phyloP scores from a whole-genome alignment of 2,113 vertebrate species.

The Cinclus mexicanus region DNA sequence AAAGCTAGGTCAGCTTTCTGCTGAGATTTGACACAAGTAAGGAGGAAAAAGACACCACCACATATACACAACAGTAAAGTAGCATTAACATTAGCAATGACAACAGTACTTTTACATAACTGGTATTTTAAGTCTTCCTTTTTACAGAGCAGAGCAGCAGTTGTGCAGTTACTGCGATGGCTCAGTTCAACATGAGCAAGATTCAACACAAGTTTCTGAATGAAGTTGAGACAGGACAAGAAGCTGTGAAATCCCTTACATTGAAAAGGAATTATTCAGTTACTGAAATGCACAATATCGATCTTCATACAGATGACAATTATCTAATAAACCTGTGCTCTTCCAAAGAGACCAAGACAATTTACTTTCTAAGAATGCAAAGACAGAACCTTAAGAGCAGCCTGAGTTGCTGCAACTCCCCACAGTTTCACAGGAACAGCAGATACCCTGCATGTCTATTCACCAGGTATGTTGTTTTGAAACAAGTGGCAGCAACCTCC shows the following conservation, averaged over 20 bases:
- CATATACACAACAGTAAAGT: neutral
- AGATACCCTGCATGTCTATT: neutral
- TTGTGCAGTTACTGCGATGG: accelerated
- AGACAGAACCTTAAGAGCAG: neutral
- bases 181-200: neutral
- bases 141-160: neutral
- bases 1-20: neutral
- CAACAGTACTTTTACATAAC: neutral
- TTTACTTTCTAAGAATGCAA: neutral
- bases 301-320: neutral
- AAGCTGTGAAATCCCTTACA: neutral
- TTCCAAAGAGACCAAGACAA: neutral
- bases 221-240: accelerated
- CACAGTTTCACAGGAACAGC: neutral
- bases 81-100: neutral
- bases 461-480: accelerated
- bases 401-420: neutral
- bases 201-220: neutral
- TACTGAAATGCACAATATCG: neutral
- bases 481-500: neutral
- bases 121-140: neutral
- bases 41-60: neutral
- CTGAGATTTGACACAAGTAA: neutral
- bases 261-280: neutral
- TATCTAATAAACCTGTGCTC: neutral